Percentiles rank a stretch among this genome's conserved stretches.
Conservation (phyloP, 2,113 vertebrate genomes). For the Zosterops pallidus region DNA sequence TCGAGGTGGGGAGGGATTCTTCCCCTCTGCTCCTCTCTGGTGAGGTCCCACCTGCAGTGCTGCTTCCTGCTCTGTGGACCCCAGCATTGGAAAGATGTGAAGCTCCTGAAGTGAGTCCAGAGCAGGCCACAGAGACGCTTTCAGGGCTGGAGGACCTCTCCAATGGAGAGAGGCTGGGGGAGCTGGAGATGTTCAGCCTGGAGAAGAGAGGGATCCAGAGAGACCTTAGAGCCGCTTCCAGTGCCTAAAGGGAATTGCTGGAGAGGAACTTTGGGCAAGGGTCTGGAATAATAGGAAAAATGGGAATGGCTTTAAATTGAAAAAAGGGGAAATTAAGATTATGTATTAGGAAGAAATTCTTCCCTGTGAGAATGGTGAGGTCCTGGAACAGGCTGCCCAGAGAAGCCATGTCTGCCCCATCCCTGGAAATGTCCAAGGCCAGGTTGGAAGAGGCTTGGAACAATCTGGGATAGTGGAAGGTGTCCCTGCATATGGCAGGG, state of each 20-base stretch:
- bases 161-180: neutral
- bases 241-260: too few species aligned
- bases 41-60: neutral
- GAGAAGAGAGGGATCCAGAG: neutral
- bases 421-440: neutral
- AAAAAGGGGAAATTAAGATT: neutral
- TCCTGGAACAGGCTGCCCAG: accelerated
- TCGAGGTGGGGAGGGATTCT: neutral
- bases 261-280: too few species aligned
- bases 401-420: neutral
- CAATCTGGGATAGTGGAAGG: accelerated
- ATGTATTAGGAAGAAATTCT: neutral
- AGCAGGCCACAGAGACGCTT: too few species aligned
- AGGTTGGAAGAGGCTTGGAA: accelerated
- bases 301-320: neutral
- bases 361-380: accelerated
- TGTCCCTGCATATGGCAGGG: neutral
- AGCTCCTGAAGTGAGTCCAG: accelerated
- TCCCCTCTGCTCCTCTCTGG: neutral
- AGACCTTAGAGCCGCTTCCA: neutral
- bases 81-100: accelerated
- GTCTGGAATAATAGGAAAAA: neutral
- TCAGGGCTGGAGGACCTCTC: neutral
- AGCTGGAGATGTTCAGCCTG: neutral
- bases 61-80: neutral